A percentile compares a stretch with the other conserved stretches of the same genome.
Evolutionary conservation across 2,888 invertebrate species (phyloP).

Genomic region (Tuta absoluta): DNA sequence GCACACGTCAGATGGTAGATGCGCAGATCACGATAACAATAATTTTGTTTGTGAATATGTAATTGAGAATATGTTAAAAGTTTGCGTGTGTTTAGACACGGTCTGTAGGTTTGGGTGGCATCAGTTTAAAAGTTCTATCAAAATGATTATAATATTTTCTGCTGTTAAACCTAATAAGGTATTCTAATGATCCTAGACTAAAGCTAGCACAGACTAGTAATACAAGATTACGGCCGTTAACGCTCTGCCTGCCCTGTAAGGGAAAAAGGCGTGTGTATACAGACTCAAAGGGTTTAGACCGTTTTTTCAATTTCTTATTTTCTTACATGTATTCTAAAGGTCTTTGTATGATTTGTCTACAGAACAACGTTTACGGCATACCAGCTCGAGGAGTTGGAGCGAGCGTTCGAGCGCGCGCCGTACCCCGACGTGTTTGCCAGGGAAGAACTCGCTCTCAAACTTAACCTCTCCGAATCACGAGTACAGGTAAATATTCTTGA

Average conservation of each 20-base stretch:
- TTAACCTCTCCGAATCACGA: conserved; percentile 91
- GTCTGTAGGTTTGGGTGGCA: neutral
- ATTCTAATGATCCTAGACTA: no score
- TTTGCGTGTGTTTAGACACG: conserved; percentile 10
- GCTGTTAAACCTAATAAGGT: neutral
- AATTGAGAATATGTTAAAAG: conserved; percentile 37
- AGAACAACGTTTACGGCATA: conserved; percentile 98
- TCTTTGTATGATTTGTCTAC: conserved; percentile 50
- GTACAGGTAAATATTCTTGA: conserved; percentile 62
- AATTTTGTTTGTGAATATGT: conserved; percentile 55
- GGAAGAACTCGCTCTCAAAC: conserved; percentile 94
- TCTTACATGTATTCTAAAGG: conserved; percentile 15
- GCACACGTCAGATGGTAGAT: conserved; percentile 78
- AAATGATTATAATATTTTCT: neutral
- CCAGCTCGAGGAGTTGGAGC: conserved; percentile 95
- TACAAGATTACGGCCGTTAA: no score
- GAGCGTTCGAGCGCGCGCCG: conserved; percentile 96
- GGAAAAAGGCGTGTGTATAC: no score
- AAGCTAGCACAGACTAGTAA: no score
- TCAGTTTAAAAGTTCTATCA: neutral
- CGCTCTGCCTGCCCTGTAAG: no score
- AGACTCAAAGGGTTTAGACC: no score
- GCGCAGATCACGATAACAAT: conserved; percentile 50
- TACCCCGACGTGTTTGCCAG: conserved; percentile 98
- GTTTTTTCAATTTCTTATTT: no score